phyloP scores from a whole-genome alignment of 2,888 invertebrate genomes.

The Lasioglossum morio region DNA sequence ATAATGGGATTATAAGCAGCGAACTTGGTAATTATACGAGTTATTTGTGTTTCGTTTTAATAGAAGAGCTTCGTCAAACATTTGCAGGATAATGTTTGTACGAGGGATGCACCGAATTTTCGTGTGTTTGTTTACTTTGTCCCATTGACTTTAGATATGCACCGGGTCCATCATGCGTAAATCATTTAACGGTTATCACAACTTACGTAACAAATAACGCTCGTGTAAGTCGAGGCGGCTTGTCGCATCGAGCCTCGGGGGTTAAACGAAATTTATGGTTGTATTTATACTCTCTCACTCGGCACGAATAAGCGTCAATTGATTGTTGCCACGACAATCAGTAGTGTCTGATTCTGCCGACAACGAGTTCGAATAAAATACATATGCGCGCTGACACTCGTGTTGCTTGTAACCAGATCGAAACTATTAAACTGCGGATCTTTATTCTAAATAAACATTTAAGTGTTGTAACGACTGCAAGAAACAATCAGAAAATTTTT shows the following conservation, averaged over 20 bases:
- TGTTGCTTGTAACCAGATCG: too few species aligned
- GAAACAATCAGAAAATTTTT: too few species aligned
- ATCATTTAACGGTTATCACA: not conserved
- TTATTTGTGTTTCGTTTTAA: not conserved
- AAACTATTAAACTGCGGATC: not conserved
- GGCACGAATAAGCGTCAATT: constrained; percentile 6
- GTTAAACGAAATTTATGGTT: constrained; percentile 7
- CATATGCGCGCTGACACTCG: not conserved
- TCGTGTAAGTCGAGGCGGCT: not conserved
- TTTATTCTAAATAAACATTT: not conserved
- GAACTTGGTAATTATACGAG: not conserved
- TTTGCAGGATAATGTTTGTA: not conserved
- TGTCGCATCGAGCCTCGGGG: not conserved
- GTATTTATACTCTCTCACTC: constrained; percentile 2
- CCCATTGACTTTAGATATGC: not conserved
- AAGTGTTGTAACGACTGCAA: too few species aligned
- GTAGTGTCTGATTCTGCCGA: not conserved
- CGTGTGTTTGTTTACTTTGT: not conserved
- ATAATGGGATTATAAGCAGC: not conserved
- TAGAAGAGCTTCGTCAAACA: not conserved
- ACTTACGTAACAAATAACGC: not conserved
- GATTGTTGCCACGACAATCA: constrained; percentile 18
- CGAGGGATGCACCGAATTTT: not conserved
- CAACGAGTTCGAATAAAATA: not conserved
- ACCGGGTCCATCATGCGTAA: not conserved